Evolutionary conservation across 2,797 vertebrate genomes (phyloP), one percentile per base, ranked within the genome.

Genomic region (Notolabrus celidotus): DNA sequence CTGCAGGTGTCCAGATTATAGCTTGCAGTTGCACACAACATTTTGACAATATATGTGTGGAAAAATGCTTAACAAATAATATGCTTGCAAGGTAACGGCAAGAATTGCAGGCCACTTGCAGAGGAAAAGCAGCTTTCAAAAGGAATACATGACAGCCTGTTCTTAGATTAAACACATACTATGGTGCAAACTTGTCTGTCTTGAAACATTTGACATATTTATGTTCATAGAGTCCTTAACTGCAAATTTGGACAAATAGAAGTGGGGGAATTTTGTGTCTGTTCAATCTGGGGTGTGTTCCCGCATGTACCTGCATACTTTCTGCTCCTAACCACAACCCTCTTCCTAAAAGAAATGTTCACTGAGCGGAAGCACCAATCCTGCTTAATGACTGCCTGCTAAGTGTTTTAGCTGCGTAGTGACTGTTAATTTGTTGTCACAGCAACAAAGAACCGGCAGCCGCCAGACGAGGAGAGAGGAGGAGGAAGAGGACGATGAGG

Each of bases 361-460:
- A 17, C 62, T 49, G 46, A 4, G 6, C 5, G 3, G 47, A 67
- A 77, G 19, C 14, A 22, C 22, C 7, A 29, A 36, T 47, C 47
- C 36, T 57, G 43, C 71, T 61, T 57, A 41, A 56, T 51, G 46
- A 68, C 61, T 63, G 38, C 39, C 55, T 72, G 70, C 47, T 45
- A 39, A 69, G 52, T 22, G 45, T 67, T 75, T 73, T 46, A 71
- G 64, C 45, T 50, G 57, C 46, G 33, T 52, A 53, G 42, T 88
- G 50, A 85, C 74, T 69, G 58, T 79, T 82, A 80, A 67, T 81
- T 78, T 84, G 81, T 85, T 79, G 76, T 83, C 86, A 74, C 80
- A 92, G 88, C 91, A 94, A 89, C 90, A 89, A 62, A 83, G 78
- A 80, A 81, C 89, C 1, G 51, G 56, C 49, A 86, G 69, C 64